Base-by-base conservation (phyloP, 2,797 vertebrate species). In the Mus minutoides region DNA sequence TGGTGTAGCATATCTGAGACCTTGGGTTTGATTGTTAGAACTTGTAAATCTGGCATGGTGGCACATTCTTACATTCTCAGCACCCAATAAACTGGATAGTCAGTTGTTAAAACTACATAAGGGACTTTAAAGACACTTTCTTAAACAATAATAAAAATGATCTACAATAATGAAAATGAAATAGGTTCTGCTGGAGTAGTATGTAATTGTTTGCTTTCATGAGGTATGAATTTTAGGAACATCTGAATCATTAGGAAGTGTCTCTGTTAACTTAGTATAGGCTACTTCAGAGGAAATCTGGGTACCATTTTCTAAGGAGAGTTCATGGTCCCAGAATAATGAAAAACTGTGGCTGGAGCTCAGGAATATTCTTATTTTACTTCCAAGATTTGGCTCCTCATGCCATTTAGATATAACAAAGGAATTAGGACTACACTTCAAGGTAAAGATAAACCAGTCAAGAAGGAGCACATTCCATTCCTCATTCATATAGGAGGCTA, bases 191-290 rank as follows among this genome's bases (percentile, higher is more conserved):
- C 21, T 12, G 76, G 29, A 26, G n/a, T 3, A 79, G 9, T 60
- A 1, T 49, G 26, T 29, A 56, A 37, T 3, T 56, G 24, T 73
- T 83, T 31, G 2, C 8, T 2, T 31, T 2, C 22, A 6, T 52
- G 24, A 85, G 17, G 5, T 64, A 9, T n/a, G 29, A 40, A 31
- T 56, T 71, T 71, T 34, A 58, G 29, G 1, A 90, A 69, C 40
- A 79, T 1, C 16, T 34, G 8, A 71, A 34, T 58, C 17, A 71
- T 37, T 29, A 43, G 14, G 2, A 46, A 46, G 4, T 43, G 1
- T 52, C 10, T 34, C 3, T 37, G 37, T 4, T 31, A 4, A 0
- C 19, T 16, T 34, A 16, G 1, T 58, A 22, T 6, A 43, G 5
- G 0, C 13, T 37, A 21, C 52, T 90, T 67, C 14, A 54, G 19